Percentiles rank a stretch among this genome's conserved stretches.
phyloP scores from a whole-genome alignment of 2,888 invertebrate genomes.

The Spisula subtruncata region DNA sequence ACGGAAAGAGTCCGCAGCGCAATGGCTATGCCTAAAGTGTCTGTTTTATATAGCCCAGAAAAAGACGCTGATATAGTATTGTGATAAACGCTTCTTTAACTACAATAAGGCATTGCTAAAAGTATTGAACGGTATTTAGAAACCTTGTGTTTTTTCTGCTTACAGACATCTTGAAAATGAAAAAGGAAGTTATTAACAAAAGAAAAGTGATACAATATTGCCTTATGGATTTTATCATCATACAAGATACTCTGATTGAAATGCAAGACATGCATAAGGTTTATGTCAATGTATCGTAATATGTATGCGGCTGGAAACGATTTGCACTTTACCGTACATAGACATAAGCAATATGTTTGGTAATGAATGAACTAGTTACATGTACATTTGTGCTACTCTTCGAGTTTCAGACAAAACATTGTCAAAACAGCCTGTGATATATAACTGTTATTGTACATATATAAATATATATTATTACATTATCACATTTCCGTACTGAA shows the following conservation, averaged over 20 bases:
- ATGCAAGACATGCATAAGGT: no score
- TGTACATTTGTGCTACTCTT: neutral
- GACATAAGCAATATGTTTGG: neutral
- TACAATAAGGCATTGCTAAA: neutral
- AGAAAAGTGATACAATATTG: no score
- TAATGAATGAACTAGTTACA: neutral
- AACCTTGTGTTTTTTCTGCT: neutral
- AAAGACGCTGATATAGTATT: slow-evolving; percentile 75
- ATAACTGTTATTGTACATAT: neutral
- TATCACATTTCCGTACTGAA: neutral
- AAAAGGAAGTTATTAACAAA: no score
- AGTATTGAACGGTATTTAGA: neutral
- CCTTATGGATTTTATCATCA: no score
- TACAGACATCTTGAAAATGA: neutral
- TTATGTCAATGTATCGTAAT: neutral
- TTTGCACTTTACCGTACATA: neutral
- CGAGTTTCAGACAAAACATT: neutral
- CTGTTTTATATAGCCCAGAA: slow-evolving; percentile 73
- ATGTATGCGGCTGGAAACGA: slow-evolving; percentile 23
- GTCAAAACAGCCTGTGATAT: slow-evolving; percentile 22
- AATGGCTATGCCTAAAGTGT: slow-evolving; percentile 76
- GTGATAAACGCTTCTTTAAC: slow-evolving; percentile 62
- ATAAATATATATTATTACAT: neutral
- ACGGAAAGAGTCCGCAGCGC: slow-evolving; percentile 72
- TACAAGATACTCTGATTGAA: no score